Evolutionary conservation across 2,888 invertebrate species (phyloP).

Genomic region (Chrysolina haemoptera): DNA sequence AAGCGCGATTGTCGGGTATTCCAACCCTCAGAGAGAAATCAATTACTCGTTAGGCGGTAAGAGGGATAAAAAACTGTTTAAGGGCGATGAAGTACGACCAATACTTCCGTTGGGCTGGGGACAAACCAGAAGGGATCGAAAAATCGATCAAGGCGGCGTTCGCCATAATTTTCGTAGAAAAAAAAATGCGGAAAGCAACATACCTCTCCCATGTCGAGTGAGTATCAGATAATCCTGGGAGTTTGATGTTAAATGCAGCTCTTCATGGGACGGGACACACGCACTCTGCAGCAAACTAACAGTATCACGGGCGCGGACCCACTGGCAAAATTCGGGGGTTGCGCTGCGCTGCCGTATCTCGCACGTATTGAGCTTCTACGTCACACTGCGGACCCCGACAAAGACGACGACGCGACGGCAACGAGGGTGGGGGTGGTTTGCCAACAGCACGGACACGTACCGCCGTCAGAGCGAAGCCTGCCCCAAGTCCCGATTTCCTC

Average conservation of each 20-base stretch:
- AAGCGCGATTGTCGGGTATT: no score
- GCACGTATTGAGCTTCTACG: constrained; percentile 74
- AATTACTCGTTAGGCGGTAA: no score
- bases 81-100: no score
- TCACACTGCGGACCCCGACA: constrained; percentile 75
- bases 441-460: constrained; percentile 15
- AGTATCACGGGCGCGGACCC: constrained; percentile 63
- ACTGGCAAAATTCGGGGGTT: constrained; percentile 55
- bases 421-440: constrained; percentile 4
- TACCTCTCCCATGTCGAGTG: constrained; percentile 68
- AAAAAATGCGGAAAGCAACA: constrained; percentile 52
- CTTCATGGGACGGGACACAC: constrained; percentile 69
- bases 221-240: constrained; percentile 57
- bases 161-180: not conserved
- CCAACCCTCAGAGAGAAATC: no score
- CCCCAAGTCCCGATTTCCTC: constrained; percentile 30
- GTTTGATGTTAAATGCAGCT: constrained; percentile 64
- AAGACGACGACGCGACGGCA: constrained; percentile 19
- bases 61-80: no score
- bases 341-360: constrained; percentile 67
- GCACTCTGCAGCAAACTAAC: constrained; percentile 72
- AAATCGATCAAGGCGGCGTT: not conserved
- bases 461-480: constrained; percentile 28
- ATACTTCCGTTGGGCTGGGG: not conserved
- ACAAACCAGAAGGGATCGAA: not conserved